These are phyloP conservation scores for Merops nubicus DNA, from an alignment of 2,113 vertebrate genomes.

Conservation along the genomic window DNA sequence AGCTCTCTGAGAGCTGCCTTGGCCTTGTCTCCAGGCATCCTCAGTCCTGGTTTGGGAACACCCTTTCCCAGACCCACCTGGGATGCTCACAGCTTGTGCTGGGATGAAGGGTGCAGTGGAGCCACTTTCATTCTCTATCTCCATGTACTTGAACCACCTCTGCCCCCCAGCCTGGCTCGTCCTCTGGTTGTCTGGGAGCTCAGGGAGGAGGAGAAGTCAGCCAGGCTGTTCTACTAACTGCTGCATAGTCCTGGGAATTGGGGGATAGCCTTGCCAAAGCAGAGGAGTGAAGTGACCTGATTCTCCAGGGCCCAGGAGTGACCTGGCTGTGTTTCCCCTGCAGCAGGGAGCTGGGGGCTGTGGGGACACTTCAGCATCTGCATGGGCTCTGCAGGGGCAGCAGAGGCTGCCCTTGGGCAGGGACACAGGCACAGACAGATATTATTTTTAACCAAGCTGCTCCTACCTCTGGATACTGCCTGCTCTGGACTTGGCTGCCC, in stretches of 20 bases:
- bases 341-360: fast-evolving
- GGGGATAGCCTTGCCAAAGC: neutral
- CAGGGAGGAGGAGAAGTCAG: neutral
- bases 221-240: neutral
- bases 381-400: fast-evolving
- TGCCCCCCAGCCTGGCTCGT: neutral
- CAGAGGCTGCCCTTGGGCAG: neutral
- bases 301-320: no score
- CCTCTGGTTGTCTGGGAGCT: neutral
- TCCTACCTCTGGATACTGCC: neutral
- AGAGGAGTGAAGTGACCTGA: neutral
- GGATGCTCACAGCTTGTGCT: neutral
- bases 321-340: neutral
- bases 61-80: neutral
- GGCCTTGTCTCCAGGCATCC: neutral
- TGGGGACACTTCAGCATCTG: no score
- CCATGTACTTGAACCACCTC: neutral
- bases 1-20: neutral
- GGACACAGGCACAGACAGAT: fast-evolving
- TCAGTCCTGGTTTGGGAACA: neutral
- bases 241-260: neutral
- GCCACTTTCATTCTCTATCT: neutral
- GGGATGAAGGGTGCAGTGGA: neutral
- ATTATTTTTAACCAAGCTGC: neutral
- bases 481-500: neutral